phyloP scores from a whole-genome alignment of 2,797 vertebrate species.

The Tinamus major region DNA sequence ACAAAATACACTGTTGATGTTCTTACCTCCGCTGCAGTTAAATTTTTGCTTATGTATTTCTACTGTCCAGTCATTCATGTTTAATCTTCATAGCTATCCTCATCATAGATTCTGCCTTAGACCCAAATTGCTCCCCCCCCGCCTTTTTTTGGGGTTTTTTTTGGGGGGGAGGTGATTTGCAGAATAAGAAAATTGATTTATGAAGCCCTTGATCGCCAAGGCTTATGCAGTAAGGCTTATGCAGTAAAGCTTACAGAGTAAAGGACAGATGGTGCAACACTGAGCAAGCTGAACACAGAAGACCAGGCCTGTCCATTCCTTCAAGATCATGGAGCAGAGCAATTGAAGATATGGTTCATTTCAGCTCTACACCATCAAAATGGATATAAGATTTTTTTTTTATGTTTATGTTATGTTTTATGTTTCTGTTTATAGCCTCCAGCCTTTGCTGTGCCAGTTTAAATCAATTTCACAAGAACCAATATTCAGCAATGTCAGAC shows the following conservation, averaged over 20 bases:
- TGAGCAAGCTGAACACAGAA: background rate
- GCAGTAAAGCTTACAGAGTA: background rate
- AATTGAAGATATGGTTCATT: background rate
- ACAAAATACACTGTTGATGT: background rate
- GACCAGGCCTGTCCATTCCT: background rate
- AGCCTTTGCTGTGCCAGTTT: background rate
- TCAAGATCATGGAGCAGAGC: background rate
- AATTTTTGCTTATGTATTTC: background rate
- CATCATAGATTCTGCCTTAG: background rate
- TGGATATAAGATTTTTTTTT: background rate
- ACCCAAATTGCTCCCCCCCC: background rate
- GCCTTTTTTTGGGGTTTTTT: too few species aligned
- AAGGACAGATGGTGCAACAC: background rate
- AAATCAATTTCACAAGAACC: background rate
- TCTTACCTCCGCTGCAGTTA: background rate
- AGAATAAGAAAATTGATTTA: background rate
- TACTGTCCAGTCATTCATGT: background rate
- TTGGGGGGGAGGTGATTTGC: background rate
- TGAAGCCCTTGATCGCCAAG: background rate
- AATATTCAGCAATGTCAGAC: background rate
- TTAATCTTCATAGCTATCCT: background rate
- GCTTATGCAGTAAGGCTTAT: background rate
- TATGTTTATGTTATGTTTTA: too few species aligned
- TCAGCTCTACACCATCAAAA: background rate
- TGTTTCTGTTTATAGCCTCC: background rate